Percentiles rank a stretch among this genome's conserved stretches.
These are phyloP conservation scores for Bergia puertoricense DNA, from an alignment of 92 coral and sea anemone species.

Conservation along the genomic window DNA sequence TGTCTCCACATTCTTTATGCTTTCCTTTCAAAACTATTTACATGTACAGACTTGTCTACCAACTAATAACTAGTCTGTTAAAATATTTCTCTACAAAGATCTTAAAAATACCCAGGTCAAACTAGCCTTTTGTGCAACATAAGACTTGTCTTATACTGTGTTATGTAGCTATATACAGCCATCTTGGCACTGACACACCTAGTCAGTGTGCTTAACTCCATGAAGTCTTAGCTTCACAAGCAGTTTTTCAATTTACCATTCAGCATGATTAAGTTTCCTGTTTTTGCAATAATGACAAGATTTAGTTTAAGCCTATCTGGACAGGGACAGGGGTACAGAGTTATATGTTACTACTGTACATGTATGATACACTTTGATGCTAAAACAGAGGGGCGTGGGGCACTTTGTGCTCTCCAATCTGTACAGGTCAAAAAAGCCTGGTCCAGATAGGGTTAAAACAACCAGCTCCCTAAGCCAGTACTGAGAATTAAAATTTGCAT, in stretches of 20 bases:
- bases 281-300: too few relatives aligned
- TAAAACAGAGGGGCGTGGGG: too few relatives aligned
- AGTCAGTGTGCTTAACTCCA: background rate
- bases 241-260: background rate
- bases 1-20: background rate
- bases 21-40: background rate
- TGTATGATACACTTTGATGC: too few relatives aligned
- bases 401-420: too few relatives aligned
- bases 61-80: background rate
- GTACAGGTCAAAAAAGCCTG: too few relatives aligned
- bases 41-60: background rate
- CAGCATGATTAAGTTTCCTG: background rate
- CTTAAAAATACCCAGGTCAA: background rate
- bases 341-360: too few relatives aligned
- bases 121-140: background rate
- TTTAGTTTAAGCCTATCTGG: background rate
- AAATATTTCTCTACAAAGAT: slow-evolving; percentile 7
- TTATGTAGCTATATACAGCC: background rate
- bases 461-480: too few relatives aligned
- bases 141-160: background rate
- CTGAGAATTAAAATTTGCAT: too few relatives aligned
- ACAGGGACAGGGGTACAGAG: too few relatives aligned
- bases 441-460: too few relatives aligned
- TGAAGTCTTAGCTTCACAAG: background rate
- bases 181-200: background rate